phyloP scores from a whole-genome alignment of 1,140 invertebrate genomes.

The Drosophila orena region DNA sequence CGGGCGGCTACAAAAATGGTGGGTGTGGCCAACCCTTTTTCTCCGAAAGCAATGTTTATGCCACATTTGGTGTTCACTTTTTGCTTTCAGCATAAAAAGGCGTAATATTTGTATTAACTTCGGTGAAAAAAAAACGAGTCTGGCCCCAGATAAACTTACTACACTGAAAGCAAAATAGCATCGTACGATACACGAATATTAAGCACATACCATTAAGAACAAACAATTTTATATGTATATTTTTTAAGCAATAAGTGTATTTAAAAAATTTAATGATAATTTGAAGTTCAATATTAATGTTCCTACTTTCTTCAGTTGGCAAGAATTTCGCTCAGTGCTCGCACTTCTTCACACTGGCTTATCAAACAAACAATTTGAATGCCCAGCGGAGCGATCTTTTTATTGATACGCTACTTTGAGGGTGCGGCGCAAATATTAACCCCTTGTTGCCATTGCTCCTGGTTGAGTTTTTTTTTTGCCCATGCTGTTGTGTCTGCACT shows the following conservation, averaged over 20 bases:
- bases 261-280: background rate
- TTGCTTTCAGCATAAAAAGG: constrained; percentile 64
- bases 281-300: no score
- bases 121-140: constrained; percentile 1
- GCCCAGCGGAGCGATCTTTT: constrained; percentile 76
- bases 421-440: constrained; percentile 49
- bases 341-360: constrained; percentile 28
- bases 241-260: background rate
- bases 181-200: no score
- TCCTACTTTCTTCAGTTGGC: background rate
- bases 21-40: constrained; percentile 41
- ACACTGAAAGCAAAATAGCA: constrained; percentile 3
- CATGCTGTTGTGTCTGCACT: constrained; percentile 39
- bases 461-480: background rate
- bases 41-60: constrained; percentile 60
- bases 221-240: background rate
- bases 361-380: constrained; percentile 62
- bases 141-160: background rate
- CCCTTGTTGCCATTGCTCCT: constrained; percentile 50
- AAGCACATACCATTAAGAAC: no score
- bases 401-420: constrained; percentile 66
- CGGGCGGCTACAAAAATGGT: background rate
- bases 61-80: constrained; percentile 67
- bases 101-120: constrained; percentile 56
- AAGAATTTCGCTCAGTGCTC: background rate